Evolutionary conservation across 2,113 vertebrate species (phyloP).

Genomic region (Sapayoa aenigma): DNA sequence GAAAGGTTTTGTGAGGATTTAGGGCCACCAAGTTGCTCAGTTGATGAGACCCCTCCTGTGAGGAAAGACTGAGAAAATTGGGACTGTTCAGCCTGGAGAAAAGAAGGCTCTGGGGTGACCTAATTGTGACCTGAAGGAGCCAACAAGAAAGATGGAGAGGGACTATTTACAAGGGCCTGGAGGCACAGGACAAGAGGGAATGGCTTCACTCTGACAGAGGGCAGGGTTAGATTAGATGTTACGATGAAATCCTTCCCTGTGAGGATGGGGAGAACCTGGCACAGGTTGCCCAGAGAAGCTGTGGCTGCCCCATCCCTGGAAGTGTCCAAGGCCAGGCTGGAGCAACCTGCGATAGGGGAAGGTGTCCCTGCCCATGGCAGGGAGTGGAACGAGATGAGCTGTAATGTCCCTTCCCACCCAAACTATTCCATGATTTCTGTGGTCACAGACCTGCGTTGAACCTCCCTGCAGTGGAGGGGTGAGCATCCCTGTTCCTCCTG

Average conservation of each 20-base stretch:
- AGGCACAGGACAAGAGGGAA: rapidly evolving
- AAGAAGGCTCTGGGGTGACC: background rate
- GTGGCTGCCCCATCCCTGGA: background rate
- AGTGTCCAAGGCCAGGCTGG: rapidly evolving
- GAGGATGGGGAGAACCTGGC: background rate
- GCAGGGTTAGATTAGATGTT: rapidly evolving
- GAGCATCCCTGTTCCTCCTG: background rate
- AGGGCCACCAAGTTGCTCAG: background rate
- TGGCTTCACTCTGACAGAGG: background rate
- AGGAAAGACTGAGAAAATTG: background rate
- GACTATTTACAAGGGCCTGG: background rate
- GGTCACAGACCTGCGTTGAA: rapidly evolving
- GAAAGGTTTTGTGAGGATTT: background rate
- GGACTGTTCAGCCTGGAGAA: background rate
- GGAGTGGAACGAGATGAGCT: rapidly evolving
- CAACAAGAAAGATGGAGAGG: background rate
- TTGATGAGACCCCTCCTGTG: background rate
- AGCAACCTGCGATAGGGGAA: rapidly evolving
- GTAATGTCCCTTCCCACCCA: background rate
- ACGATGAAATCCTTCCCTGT: rapidly evolving
- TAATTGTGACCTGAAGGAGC: background rate
- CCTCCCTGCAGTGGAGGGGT: rapidly evolving
- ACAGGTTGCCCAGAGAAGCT: background rate
- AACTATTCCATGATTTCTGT: background rate
- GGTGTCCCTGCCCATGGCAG: background rate